These are phyloP conservation scores for Oligia latruncula DNA, from an alignment of 2,888 invertebrate species.

Conservation along the genomic window DNA sequence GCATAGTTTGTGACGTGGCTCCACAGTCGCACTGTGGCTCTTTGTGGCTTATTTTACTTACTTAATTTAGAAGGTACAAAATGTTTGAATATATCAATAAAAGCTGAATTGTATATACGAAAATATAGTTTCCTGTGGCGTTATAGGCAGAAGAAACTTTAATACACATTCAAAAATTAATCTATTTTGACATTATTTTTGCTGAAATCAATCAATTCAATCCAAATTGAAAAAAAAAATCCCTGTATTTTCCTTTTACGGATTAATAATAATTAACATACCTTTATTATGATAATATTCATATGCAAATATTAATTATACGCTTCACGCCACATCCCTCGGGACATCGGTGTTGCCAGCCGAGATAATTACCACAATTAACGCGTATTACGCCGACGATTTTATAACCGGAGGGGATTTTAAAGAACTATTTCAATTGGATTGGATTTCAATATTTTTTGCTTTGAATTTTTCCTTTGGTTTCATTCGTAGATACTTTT, in stretches of 20 bases:
- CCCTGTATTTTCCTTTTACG: neutral
- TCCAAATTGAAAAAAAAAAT: neutral
- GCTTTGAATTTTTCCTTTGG: neutral
- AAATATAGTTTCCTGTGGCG: neutral
- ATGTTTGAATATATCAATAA: neutral
- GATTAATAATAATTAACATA: slow-evolving; percentile 44
- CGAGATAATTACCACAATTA: slow-evolving; percentile 64
- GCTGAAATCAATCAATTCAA: neutral
- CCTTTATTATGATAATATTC: slow-evolving; percentile 51
- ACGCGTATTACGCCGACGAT: slow-evolving; percentile 53
- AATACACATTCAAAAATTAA: neutral
- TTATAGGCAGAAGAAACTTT: neutral
- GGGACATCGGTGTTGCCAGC: slow-evolving; percentile 57
- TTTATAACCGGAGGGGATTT: slow-evolving; percentile 37
- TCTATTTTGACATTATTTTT: rapidly evolving
- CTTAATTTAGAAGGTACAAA: neutral
- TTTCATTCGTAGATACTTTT: neutral
- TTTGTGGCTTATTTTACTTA: too few species aligned
- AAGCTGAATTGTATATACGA: neutral
- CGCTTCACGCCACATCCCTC: slow-evolving; percentile 48
- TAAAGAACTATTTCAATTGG: slow-evolving; percentile 46
- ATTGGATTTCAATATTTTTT: slow-evolving; percentile 28
- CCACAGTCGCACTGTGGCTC: neutral
- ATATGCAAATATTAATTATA: slow-evolving; percentile 60
- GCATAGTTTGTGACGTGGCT: neutral